phyloP scores from a whole-genome alignment of 2,797 vertebrate genomes.

The Forpus xanthops region DNA sequence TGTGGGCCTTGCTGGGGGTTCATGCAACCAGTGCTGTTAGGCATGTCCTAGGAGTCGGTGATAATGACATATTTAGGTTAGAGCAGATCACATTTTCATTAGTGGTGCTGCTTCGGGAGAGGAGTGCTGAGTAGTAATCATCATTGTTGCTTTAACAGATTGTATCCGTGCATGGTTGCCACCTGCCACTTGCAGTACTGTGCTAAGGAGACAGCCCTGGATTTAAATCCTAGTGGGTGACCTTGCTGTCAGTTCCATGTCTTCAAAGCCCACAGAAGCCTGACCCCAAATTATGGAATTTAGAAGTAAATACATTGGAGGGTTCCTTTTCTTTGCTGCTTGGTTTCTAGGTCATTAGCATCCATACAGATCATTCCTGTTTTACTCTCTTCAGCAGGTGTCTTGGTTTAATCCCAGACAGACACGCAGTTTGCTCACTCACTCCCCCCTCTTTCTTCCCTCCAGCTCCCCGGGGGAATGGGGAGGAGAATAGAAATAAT shows the following conservation, averaged over 20 bases:
- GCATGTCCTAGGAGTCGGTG: background rate
- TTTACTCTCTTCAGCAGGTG: background rate
- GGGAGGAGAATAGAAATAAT: too few relatives aligned
- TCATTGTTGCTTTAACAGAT: slow-evolving; percentile 32
- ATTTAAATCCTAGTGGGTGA: slow-evolving; percentile 25
- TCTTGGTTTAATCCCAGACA: too few relatives aligned
- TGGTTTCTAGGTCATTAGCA: background rate
- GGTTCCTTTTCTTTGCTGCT: background rate
- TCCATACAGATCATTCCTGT: background rate
- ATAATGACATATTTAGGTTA: background rate
- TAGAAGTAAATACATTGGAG: background rate
- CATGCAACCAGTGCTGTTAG: background rate
- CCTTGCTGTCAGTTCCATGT: background rate
- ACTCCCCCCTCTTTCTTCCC: too few relatives aligned
- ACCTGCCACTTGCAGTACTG: background rate
- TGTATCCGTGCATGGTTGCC: background rate
- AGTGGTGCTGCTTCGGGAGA: slow-evolving; percentile 12
- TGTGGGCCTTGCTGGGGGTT: background rate
- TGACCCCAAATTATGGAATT: background rate
- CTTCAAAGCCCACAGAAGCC: background rate
- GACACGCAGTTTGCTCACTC: too few relatives aligned
- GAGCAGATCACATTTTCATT: slow-evolving; percentile 24
- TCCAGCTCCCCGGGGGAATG: too few relatives aligned
- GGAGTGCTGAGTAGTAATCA: background rate
- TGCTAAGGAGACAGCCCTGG: background rate